These are phyloP conservation scores for Medauroidea extradentata DNA, from an alignment of 1,140 invertebrate species.

Conservation along the genomic window DNA sequence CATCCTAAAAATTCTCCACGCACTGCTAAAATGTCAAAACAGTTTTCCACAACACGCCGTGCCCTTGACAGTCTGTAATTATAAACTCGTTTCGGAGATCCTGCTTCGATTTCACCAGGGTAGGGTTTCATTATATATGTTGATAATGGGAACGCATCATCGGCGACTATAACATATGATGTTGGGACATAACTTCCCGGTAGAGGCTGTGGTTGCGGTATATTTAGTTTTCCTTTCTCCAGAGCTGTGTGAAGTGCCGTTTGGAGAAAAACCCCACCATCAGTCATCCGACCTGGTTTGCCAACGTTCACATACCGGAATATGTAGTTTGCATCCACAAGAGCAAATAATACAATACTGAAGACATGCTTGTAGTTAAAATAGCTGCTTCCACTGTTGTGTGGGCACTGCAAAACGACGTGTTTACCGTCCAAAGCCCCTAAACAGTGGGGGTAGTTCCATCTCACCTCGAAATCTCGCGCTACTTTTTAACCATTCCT, in stretches of 20 bases:
- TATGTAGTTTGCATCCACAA: slow-evolving; percentile 40
- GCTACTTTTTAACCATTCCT: too few species aligned
- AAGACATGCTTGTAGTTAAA: slow-evolving; percentile 39
- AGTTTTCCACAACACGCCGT: too few species aligned
- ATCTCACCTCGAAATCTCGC: slow-evolving; percentile 39
- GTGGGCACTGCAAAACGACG: slow-evolving; percentile 29
- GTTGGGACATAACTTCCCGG: slow-evolving; percentile 24
- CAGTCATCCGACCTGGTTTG: slow-evolving; percentile 30
- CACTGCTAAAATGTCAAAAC: too few species aligned
- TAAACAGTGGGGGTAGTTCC: too few species aligned
- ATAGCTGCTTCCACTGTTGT: slow-evolving; percentile 31
- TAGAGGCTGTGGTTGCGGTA: slow-evolving; percentile 30
- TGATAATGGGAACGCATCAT: slow-evolving; percentile 47
- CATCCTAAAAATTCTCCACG: too few species aligned
- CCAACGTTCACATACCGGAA: slow-evolving; percentile 39
- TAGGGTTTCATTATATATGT: too few species aligned
- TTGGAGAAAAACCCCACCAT: slow-evolving; percentile 33
- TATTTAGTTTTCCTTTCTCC: slow-evolving; percentile 21
- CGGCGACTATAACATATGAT: slow-evolving; percentile 44
- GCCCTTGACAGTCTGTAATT: too few species aligned
- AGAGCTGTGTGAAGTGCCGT: too few species aligned
- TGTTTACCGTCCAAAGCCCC: slow-evolving; percentile 44
- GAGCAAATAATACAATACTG: slow-evolving; percentile 35
- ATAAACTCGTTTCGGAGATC: too few species aligned
- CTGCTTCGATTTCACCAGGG: too few species aligned